Base-by-base conservation (phyloP, 2,113 vertebrate species). In the Cryptotis parvus region DNA sequence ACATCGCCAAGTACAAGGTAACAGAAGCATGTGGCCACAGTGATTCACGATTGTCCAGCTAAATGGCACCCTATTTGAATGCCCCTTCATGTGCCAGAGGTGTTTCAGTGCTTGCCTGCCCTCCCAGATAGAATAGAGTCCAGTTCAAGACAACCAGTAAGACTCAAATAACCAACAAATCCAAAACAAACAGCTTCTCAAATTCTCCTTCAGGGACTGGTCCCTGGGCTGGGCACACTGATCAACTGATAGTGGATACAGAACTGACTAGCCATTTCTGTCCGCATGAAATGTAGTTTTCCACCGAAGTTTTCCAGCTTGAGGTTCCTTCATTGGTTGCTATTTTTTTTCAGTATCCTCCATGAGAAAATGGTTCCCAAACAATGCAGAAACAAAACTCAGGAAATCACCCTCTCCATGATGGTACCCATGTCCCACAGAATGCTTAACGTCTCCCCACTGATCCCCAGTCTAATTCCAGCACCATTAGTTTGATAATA, bases 1-100 rank as follows among this genome's bases (percentile, higher is more conserved):
- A 98, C 96, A 98, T 99, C 86, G 96, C 98, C 91, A 99, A 99
- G 96, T 99, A 99, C 95, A 99, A 99, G 98, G 98, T 98, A 97
- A 88, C 84, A 39, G 88, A 79, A n/a, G 86, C 69, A 0, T 22
- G 24, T 1, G 3, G 7, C 0, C 18, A 12, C 10, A 35, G 45
- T 43, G 58, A 87, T 37, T 92, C 83, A 35, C 72, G 8, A 1
- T 11, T 55, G 66, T 80, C 1, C 84, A 33, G 55, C 78, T 49
- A 37, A 80, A 76, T 29, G 72, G 39, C 90, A 78, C 87, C 58
- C 92, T 39, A 33, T 80, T 77, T 92, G 39, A 45, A 81, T 81
- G 82, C 35, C 52, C 77, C 77, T 55, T 83, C 52, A 66, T 78
- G 55, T 82, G 55, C 73, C 82, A 68, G 63, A 91, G 82, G 52